A percentile compares a stretch with the other conserved stretches of the same genome.
phyloP scores from a whole-genome alignment of 2,113 vertebrate genomes.

The Neomonachus schauinslandi region DNA sequence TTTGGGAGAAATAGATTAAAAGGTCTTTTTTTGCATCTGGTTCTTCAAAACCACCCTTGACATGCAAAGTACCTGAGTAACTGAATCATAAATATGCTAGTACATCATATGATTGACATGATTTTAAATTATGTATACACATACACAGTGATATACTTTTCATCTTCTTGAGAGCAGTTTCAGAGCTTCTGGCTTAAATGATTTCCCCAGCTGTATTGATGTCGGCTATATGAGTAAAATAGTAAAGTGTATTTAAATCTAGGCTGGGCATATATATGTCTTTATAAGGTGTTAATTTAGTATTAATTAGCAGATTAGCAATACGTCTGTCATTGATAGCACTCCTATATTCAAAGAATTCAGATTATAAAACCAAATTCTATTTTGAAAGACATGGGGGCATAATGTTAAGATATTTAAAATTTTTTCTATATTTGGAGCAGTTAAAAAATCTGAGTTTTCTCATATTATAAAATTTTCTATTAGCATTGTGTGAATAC shows the following conservation, averaged over 20 bases:
- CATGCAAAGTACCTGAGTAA: neutral
- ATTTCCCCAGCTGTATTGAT: neutral
- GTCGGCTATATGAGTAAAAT: neutral
- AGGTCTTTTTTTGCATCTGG: neutral
- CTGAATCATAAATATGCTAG: neutral
- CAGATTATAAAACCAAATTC: neutral
- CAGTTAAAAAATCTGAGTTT: neutral
- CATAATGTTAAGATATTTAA: neutral
- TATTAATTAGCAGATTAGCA: neutral
- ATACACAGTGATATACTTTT: neutral
- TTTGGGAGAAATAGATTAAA: neutral
- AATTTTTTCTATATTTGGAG: neutral
- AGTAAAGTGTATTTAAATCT: neutral
- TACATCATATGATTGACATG: neutral
- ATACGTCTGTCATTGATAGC: neutral
- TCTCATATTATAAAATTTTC: neutral
- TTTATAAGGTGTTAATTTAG: conserved; percentile 39
- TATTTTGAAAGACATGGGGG: neutral
- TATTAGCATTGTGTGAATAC: neutral
- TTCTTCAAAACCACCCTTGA: neutral
- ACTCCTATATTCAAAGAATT: neutral
- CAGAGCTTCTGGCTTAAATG: neutral
- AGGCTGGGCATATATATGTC: neutral
- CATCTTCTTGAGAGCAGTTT: neutral
- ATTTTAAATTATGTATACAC: neutral